Base-by-base conservation (phyloP, 2,113 vertebrate species). In the Istiophorus platypterus region DNA sequence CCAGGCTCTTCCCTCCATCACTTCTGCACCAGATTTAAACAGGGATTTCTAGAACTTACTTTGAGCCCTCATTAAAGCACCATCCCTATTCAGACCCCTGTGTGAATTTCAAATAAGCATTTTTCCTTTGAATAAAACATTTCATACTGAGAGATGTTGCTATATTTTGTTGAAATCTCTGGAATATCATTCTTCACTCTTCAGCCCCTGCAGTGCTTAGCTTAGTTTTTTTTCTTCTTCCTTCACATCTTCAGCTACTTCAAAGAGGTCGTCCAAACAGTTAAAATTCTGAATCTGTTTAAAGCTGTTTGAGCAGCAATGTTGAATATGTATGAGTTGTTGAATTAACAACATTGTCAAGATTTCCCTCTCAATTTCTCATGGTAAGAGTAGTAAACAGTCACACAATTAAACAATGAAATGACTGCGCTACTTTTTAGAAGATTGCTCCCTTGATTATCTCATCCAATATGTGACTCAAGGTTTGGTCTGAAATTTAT, bases 51-150 rank as follows among this genome's bases (percentile, higher is more conserved):
- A 59, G 22, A 88, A 57, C 68, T 86, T 76, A 73, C 81, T 87
- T 64, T 42, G 63, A 62, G 51, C 74, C 61, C 59, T 91, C 70
- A 90, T 94, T 91, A 90, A 82, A 70, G 59, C 24, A 13, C 39
- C 77, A 82, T 58, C 67, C 66, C 68, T 34, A 62, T 85, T 77
- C 79, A 66, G 37, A 72, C 58, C 77, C 58, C 77, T 71, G 79
- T 1, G 58, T 85, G 85, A 89, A 89, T 92, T 89, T 88, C 65
- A 89, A 90, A 91, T 64, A 78, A 58, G 42, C 58, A 56, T 78
- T 70, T 89, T 79, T 62, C 57, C 64, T 89, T 83, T 94, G 88
- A 94, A 92, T 93, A 88, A 93, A 93, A 85, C 81, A 88, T 90
- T 72, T 85, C 56, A 42, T 84, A 82, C 78, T 65, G 58, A 78